Evolutionary conservation across 35 echinoderm and acorn worm genomes (phyloP), one percentile per base, ranked within the genome.

Genomic region (Stichopus chloronotus): DNA sequence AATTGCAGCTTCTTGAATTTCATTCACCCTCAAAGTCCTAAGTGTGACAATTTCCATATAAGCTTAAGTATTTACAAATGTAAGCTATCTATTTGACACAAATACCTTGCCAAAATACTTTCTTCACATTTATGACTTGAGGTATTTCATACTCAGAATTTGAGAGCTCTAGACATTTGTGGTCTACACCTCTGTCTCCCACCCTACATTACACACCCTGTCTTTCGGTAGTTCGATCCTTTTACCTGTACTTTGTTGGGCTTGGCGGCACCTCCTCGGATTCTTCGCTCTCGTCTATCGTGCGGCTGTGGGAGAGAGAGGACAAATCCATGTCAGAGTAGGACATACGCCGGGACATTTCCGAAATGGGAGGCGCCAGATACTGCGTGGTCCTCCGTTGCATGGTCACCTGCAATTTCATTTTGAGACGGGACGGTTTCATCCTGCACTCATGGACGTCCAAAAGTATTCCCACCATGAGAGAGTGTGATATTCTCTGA

Each of bases 261-360:
- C 92, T 94, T 56, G 79, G 92, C 16, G 57, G 63, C 25, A 25
- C 54, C 17, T 88, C 95, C 23, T 96, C 95, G 11, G 88, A 52
- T 90, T 96, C 95, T 54, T 96, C 95, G 56, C 90, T 94, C 69
- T 96, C 95, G 16, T 96, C 95, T 19, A 96, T 96, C 6, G 95
- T 96, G 82, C 95, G 93, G 87, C 81, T 89, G 83, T 52, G 76
- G 74, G 72, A 90, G 55, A 93, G 53, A 88, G 56, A 57, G 76
- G 88, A 78, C 52, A 91, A 78, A 78, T 91, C 88, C 63, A 76
- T 7, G 25, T 91, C 88, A 91, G 88, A 91, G 24, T 91, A 91
- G 7, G 88, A 91, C 88, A 91, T 76, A 24, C 88, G 14, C 12
- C 88, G 88, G 3, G 63, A 57, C 54, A 76, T 72, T 74, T 72